Conservation (phyloP, 1,140 invertebrate genomes). For the Drosophila lowei region DNA sequence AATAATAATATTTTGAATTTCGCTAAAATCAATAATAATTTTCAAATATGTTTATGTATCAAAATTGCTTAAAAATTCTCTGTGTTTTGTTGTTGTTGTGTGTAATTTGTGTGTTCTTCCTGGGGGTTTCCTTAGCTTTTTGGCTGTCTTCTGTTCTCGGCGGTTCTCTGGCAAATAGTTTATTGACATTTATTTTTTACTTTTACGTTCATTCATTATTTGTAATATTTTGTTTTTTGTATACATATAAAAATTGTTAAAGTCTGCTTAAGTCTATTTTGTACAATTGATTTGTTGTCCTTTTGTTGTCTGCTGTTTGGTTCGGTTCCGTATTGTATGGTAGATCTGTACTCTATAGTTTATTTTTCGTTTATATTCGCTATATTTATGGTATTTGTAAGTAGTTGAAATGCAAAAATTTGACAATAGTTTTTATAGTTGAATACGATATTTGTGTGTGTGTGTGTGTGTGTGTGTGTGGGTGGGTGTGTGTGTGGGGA, state of each 20-base stretch:
- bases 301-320: conserved; percentile 68
- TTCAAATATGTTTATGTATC: conserved; percentile 66
- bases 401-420: conserved; percentile 75
- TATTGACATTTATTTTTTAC: conserved; percentile 53
- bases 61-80: conserved; percentile 62
- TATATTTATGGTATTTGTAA: conserved; percentile 32
- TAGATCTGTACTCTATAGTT: conserved; percentile 26
- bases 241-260: conserved; percentile 61
- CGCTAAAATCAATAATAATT: conserved; percentile 72
- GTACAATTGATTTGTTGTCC: conserved; percentile 78
- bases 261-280: conserved; percentile 74
- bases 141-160: conserved; percentile 22
- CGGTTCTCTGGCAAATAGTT: conserved; percentile 55
- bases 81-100: conserved; percentile 27
- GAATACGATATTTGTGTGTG: conserved; percentile 49
- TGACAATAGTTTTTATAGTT: conserved; percentile 63
- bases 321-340: conserved; percentile 53
- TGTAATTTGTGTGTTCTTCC: conserved; percentile 13
- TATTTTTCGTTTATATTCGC: background rate
- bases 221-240: conserved; percentile 28
- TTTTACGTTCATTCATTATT: conserved; percentile 5
- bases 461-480: too few species aligned
- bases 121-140: conserved; percentile 31
- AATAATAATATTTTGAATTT: conserved; percentile 65
- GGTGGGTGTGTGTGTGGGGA: too few species aligned